These are phyloP conservation scores for Sialia sialis DNA, from an alignment of 2,113 vertebrate genomes.

Conservation along the genomic window DNA sequence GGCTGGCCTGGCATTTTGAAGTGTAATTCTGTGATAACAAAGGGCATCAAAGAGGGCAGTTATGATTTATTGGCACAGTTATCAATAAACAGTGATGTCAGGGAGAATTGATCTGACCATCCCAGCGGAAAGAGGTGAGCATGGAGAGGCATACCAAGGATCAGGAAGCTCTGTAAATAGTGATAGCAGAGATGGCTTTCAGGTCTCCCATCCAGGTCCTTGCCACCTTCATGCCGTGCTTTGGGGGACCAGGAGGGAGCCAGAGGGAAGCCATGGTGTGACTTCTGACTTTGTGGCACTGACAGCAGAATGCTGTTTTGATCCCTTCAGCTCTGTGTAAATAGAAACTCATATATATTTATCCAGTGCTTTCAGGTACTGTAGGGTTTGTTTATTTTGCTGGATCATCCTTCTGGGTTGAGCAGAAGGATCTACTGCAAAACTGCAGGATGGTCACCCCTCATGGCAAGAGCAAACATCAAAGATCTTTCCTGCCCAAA, in stretches of 20 bases:
- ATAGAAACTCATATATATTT: neutral
- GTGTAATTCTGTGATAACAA: neutral
- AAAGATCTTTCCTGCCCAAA: neutral
- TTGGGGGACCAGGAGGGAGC: neutral
- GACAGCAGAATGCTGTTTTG: neutral
- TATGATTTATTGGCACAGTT: conserved; percentile 38
- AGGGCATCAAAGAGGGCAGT: neutral
- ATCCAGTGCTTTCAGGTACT: neutral
- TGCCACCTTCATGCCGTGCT: neutral
- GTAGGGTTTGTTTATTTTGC: neutral
- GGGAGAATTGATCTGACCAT: conserved; percentile 3
- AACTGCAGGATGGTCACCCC: neutral
- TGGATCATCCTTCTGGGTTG: neutral
- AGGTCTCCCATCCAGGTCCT: neutral
- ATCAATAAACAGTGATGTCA: conserved; percentile 31
- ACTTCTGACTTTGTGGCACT: neutral
- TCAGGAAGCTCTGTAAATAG: neutral
- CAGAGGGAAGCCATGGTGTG: neutral
- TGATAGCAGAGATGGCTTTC: neutral
- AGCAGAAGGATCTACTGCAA: neutral
- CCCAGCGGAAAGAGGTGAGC: neutral
- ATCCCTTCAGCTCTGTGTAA: neutral
- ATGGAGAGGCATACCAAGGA: neutral
- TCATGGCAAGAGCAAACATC: neutral
- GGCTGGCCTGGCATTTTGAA: conserved; percentile 7